Evolutionary conservation across 2,888 invertebrate genomes (phyloP).

Genomic region (Phyllotreta cruciferae): DNA sequence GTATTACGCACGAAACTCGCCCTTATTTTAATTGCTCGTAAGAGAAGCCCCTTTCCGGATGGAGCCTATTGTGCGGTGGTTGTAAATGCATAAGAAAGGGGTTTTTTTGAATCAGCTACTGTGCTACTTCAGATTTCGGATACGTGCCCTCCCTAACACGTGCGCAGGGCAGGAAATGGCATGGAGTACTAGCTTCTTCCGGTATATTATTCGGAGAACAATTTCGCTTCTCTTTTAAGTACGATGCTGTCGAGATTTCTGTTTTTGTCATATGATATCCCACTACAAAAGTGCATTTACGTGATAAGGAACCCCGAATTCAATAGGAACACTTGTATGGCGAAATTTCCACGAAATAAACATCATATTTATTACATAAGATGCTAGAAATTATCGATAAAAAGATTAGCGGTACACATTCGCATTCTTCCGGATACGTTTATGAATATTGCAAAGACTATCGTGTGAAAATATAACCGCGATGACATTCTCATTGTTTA

Average conservation of each 20-base stretch:
- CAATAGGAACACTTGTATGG: no score
- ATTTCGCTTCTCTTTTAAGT: conserved; percentile 27
- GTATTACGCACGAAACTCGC: conserved; percentile 1
- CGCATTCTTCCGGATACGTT: conserved; percentile 33
- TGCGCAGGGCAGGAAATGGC: conserved; percentile 55
- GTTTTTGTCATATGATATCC: conserved; percentile 25
- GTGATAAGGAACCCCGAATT: not conserved
- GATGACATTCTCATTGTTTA: conserved; percentile 39
- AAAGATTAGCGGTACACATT: conserved; percentile 26
- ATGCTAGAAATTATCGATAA: not conserved
- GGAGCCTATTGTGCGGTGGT: conserved; percentile 12
- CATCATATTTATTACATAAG: no score
- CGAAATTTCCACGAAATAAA: no score
- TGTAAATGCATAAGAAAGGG: conserved; percentile 21
- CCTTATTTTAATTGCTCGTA: conserved; percentile 8
- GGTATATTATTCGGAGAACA: conserved; percentile 49
- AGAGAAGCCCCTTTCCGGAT: conserved; percentile 8
- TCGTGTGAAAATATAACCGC: conserved; percentile 36
- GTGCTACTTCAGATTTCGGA: conserved; percentile 42
- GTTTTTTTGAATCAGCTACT: conserved; percentile 21
- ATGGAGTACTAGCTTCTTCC: conserved; percentile 53
- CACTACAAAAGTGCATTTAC: conserved; percentile 16
- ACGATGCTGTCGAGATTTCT: conserved; percentile 22
- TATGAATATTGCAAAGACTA: conserved; percentile 19
- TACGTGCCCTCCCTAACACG: conserved; percentile 50